A percentile compares a stretch with the other conserved stretches of the same genome.
Conservation (phyloP, 2,113 vertebrate species). For the Phasianus colchicus region DNA sequence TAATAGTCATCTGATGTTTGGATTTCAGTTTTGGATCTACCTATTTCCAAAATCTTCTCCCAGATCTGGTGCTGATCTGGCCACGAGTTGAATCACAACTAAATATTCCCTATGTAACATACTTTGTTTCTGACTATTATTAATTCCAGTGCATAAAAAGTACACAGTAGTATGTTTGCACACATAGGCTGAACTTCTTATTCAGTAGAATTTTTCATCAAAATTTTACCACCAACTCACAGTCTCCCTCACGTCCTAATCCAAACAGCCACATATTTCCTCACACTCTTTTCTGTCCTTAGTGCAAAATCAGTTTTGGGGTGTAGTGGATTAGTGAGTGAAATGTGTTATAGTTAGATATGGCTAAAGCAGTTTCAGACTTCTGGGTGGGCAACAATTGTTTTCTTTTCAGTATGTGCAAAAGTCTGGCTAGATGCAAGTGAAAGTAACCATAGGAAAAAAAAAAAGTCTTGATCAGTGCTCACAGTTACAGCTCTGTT, state of each 20-base stretch:
- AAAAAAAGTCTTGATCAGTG: not conserved
- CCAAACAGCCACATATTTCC: not conserved
- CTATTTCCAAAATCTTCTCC: not conserved
- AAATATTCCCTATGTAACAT: too few relatives aligned
- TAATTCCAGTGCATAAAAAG: not conserved
- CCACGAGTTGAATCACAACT: not conserved
- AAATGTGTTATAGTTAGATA: rapidly evolving
- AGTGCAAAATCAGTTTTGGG: not conserved
- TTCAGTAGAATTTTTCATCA: not conserved
- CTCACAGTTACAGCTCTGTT: not conserved
- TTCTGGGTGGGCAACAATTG: not conserved
- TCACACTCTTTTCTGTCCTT: not conserved
- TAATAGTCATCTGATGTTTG: not conserved
- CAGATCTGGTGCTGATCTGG: not conserved
- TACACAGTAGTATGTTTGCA: not conserved
- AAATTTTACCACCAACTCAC: rapidly evolving
- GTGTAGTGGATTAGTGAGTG: not conserved
- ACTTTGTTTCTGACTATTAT: not conserved
- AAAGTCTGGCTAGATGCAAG: not conserved
- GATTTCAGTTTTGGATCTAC: not conserved
- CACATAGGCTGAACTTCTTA: not conserved
- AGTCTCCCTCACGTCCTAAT: not conserved
- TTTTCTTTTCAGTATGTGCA: not conserved
- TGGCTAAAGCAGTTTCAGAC: rapidly evolving
- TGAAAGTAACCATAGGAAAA: not conserved